phyloP scores from a whole-genome alignment of 2,113 vertebrate species.

The Callithrix jacchus region DNA sequence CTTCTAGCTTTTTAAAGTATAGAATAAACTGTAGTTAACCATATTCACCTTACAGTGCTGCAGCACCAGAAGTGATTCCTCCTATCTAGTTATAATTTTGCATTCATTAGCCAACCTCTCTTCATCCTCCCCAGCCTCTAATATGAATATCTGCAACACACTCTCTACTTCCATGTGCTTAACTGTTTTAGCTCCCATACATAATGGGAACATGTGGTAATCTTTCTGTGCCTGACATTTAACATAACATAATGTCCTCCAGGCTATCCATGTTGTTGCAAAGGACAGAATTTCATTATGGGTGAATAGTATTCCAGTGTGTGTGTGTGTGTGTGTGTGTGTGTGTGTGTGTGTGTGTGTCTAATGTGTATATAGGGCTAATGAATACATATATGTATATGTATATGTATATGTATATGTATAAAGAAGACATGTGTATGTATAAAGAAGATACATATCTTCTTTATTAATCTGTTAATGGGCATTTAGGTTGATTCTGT shows the following conservation, averaged over 20 bases:
- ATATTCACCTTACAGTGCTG: background rate
- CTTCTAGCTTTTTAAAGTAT: background rate
- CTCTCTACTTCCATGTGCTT: background rate
- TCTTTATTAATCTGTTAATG: background rate
- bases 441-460: background rate
- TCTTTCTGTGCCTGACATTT: background rate
- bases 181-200: background rate
- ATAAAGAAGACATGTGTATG: too few species aligned
- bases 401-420: too few species aligned
- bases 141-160: background rate
- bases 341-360: too few species aligned
- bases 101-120: background rate
- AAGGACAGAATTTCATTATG: background rate
- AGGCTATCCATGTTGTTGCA: background rate
- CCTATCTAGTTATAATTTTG: background rate
- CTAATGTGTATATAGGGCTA: too few species aligned
- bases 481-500: background rate
- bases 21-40: background rate
- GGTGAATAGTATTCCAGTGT: background rate
- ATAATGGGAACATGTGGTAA: background rate
- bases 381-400: too few species aligned
- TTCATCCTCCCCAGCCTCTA: background rate
- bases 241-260: background rate
- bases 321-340: background rate
- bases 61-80: background rate